Base-by-base conservation (phyloP, 2,888 invertebrate species). In the Incurvaria masculella region DNA sequence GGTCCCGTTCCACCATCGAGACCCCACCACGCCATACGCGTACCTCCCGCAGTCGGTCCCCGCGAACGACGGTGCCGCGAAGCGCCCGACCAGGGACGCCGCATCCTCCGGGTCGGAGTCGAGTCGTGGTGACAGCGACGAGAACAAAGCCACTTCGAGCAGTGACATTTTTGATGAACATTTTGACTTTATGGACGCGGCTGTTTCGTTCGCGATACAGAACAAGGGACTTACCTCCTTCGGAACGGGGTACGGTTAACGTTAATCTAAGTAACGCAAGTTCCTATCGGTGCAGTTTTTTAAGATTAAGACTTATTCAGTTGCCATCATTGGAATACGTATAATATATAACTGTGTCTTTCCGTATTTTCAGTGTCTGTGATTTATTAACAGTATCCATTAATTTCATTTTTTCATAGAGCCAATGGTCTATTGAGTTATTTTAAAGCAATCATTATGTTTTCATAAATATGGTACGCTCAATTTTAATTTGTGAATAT, bases 201-300 rank as follows among this genome's bases (percentile, higher is more conserved):
- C 88, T n/a, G 86, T 88, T n/a, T 79, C 84, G 41, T 85, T 83
- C 58, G 88, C 88, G 26, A 88, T 89, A 53, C 83, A 86, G 61
- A 86, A 85, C 62, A 88, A 88, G 66, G 88, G 88, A 21, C 69
- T 88, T 38, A 84, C 82, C 19, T 78, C 78, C 23, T 72, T 73
- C 58, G 71, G 70, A 11, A 68, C 66, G 45, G 74, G 72, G 50
- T 75, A 74, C 62, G 73, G 72, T 55, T 78, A 76, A 70, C 23
- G n/a, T n/a, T n/a, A n/a, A n/a, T n/a, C n/a, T n/a, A n/a, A n/a
- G n/a, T n/a, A n/a, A n/a, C n/a, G n/a, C n/a, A n/a, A n/a, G n/a
- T n/a, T n/a, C n/a, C n/a, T n/a, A n/a, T n/a, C n/a, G n/a, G n/a
- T n/a, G n/a, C n/a, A n/a, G n/a, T n/a, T n/a, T n/a, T n/a, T n/a